Evolutionary conservation across 1,140 invertebrate genomes (phyloP).

Genomic region (Bombus balteatus): DNA sequence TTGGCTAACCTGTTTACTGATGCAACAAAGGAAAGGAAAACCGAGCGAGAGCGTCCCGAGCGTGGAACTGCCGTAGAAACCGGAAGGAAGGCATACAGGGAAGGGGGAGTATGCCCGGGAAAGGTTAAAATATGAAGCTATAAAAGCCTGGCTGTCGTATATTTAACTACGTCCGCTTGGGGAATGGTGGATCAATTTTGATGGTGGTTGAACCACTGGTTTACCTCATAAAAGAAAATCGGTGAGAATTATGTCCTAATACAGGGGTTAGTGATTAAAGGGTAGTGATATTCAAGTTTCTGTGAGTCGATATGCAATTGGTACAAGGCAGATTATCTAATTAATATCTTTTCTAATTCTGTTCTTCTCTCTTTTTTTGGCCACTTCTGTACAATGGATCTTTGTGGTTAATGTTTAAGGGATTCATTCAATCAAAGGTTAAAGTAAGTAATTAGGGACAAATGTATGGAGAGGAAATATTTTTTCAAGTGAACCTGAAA

Average conservation of each 20-base stretch:
- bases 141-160: background rate
- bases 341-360: too few species aligned
- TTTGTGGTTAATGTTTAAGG: too few species aligned
- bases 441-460: too few species aligned
- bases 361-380: too few species aligned
- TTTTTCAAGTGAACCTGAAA: too few species aligned
- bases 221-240: background rate
- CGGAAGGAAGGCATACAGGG: background rate
- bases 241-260: background rate
- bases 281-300: background rate
- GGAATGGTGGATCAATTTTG: background rate
- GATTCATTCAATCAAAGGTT: too few species aligned
- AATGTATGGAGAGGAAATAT: too few species aligned
- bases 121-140: slow-evolving; percentile 25
- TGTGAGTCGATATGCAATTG: background rate
- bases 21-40: slow-evolving; percentile 49
- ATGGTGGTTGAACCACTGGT: background rate
- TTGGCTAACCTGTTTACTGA: slow-evolving; percentile 54
- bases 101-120: background rate
- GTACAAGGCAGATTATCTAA: background rate
- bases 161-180: background rate
- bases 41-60: background rate
- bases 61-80: background rate
- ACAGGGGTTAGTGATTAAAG: background rate
- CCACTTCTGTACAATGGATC: too few species aligned